Evolutionary conservation across 2,113 vertebrate genomes (phyloP).

Genomic region (Chionodraco myersi): DNA sequence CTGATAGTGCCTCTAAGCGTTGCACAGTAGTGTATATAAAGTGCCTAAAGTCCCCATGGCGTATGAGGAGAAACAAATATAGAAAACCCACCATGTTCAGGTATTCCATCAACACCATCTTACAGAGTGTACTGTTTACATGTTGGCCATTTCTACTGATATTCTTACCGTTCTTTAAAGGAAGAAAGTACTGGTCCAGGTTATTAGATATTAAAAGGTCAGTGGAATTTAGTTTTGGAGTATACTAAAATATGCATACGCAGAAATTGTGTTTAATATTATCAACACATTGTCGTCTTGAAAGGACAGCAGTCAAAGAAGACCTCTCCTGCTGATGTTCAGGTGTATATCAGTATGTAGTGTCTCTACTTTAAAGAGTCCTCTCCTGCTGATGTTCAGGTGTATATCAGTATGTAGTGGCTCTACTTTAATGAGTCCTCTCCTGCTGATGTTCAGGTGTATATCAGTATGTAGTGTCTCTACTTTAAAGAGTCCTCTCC

Average conservation of each 20-base stretch:
- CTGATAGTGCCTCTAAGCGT: slow-evolving; percentile 40
- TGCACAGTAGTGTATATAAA: slow-evolving; percentile 43
- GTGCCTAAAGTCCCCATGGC: background rate
- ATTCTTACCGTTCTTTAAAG: background rate
- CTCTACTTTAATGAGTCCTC: no score
- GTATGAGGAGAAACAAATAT: background rate
- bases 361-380: no score
- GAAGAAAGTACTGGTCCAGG: background rate
- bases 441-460: no score
- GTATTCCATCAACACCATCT: slow-evolving; percentile 13
- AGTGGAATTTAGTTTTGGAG: background rate
- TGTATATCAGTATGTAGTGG: no score
- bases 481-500: no score
- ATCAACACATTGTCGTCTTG: no score
- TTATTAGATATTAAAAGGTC: background rate
- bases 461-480: no score
- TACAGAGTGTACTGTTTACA: no score
- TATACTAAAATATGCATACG: background rate
- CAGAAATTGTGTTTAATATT: background rate
- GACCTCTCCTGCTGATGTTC: no score
- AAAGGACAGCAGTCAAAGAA: no score
- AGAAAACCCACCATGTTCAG: background rate
- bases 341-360: no score
- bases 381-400: no score
- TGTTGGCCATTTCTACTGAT: background rate